These are phyloP conservation scores for Eumaeus atala DNA, from an alignment of 1,140 invertebrate genomes.

Conservation along the genomic window DNA sequence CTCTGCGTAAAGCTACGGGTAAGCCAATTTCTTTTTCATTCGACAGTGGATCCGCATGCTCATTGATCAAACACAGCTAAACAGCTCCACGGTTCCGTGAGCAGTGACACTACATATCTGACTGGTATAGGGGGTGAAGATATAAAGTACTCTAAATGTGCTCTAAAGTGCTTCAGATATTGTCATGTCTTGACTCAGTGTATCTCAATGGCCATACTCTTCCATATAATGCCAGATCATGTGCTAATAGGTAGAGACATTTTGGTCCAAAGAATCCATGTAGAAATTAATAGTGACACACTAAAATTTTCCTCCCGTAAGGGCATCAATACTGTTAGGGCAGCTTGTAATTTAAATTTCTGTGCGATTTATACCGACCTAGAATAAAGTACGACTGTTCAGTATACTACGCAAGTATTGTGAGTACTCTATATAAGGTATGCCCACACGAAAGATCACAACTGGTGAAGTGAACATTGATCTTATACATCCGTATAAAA, in stretches of 20 bases:
- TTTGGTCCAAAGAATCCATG: slow-evolving; percentile 6
- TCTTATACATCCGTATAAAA: slow-evolving; percentile 19
- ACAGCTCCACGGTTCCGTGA: slow-evolving; percentile 19
- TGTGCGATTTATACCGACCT: slow-evolving; percentile 20
- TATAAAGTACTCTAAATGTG: slow-evolving; percentile 12
- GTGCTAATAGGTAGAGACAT: slow-evolving; percentile 24
- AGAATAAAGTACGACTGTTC: slow-evolving; percentile 10
- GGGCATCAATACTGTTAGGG: slow-evolving; percentile 3
- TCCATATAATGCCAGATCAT: slow-evolving; percentile 25
- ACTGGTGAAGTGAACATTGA: slow-evolving; percentile 18
- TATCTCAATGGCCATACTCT: slow-evolving; percentile 19
- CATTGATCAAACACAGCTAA: slow-evolving; percentile 20
- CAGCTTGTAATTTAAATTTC: slow-evolving; percentile 10
- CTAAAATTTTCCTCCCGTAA: slow-evolving; percentile 15
- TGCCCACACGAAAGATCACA: slow-evolving; percentile 10
- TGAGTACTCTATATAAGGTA: slow-evolving; percentile 18
- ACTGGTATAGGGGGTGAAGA: slow-evolving; percentile 21
- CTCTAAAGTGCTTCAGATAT: slow-evolving; percentile 9
- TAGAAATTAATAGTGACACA: slow-evolving; percentile 19
- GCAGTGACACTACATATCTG: slow-evolving; percentile 18
- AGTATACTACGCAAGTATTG: slow-evolving; percentile 11
- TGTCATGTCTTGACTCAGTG: slow-evolving; percentile 17
- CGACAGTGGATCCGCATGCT: slow-evolving; percentile 26
- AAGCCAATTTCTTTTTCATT: slow-evolving; percentile 26
- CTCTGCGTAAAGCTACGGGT: slow-evolving; percentile 21